Evolutionary conservation across 1,140 invertebrate genomes (phyloP).

Genomic region (Magallana ariakensis): DNA sequence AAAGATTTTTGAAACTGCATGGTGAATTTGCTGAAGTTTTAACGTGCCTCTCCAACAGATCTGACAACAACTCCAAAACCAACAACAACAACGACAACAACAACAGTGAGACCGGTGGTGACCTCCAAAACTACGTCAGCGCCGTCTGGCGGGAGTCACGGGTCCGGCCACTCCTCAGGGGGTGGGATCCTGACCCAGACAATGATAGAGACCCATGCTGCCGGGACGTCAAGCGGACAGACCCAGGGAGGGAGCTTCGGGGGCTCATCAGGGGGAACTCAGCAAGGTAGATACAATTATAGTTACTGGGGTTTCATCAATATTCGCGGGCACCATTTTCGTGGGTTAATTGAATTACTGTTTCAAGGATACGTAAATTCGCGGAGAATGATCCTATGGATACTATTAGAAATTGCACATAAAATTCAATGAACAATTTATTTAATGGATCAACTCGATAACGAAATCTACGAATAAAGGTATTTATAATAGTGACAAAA

Average conservation of each 20-base stretch:
- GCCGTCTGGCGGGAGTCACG: slow-evolving; percentile 1
- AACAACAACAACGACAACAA: slow-evolving; percentile 2
- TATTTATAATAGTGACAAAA: no score
- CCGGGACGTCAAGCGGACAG: background rate
- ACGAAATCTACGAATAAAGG: no score
- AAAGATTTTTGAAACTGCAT: background rate
- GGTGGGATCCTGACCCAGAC: slow-evolving; percentile 31
- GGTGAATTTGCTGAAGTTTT: no score
- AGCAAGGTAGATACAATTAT: background rate
- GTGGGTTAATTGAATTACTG: no score
- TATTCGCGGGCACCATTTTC: no score
- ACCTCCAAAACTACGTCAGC: background rate
- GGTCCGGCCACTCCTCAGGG: background rate
- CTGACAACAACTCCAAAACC: slow-evolving; percentile 2
- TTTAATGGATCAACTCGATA: no score
- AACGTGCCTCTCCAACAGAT: background rate
- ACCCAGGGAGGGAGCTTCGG: background rate
- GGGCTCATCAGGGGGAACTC: background rate
- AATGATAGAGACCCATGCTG: background rate
- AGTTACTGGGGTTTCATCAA: no score
- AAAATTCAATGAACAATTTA: no score
- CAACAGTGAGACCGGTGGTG: background rate
- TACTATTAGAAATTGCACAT: no score
- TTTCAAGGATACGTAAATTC: no score
- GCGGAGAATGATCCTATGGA: no score